Evolutionary conservation across 2,888 invertebrate genomes (phyloP), one percentile per base, ranked within the genome.

Genomic region (Drosophila anomalata): DNA sequence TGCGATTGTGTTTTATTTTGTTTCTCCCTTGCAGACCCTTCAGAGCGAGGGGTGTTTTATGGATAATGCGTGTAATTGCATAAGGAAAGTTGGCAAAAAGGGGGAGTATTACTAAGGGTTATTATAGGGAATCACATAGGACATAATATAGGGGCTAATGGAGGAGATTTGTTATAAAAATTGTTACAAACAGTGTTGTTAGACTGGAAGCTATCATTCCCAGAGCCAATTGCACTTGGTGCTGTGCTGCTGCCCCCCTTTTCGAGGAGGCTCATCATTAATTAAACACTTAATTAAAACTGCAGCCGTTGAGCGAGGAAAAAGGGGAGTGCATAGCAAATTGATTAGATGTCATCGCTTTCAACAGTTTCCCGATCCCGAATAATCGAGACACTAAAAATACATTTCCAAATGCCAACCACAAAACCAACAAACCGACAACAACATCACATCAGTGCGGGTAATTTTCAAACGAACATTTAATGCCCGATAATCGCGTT

Each of bases 251-350:
- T 17, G 22, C 22, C 22, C 22, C 4, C 22, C 22, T 24, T 24
- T 24, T 24, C 22, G 4, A 24, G 63, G 63, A 29, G 63, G 63
- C 71, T 81, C 85, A 80, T 84, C 76, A 87, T 84, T 87, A 80
- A 80, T 80, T 87, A 84, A 87, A 75, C 87, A 80, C 80, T 87
- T 87, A 81, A 80, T 87, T 80, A 81, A 87, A 80, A 87, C 78
- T 81, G 85, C 87, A 81, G 67, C 58, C 78, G 1, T 17, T 17
- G 17, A 17, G 17, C 17, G 17, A 17, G 17, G 17, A 17, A 17
- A 17, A 17, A 17, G 1, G 17, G 17, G 17, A 17, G 17, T 8
- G 51, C 46, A 39, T 51, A 26, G 66, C 73, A 73, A 70, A 70
- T 70, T 73, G 74, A 70, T 70, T 70, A 70, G 69, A 70, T 70